A percentile compares a stretch with the other conserved stretches of the same genome.
Conservation (phyloP, 2,797 vertebrate species). For the Oryzias dopingdopingensis region DNA sequence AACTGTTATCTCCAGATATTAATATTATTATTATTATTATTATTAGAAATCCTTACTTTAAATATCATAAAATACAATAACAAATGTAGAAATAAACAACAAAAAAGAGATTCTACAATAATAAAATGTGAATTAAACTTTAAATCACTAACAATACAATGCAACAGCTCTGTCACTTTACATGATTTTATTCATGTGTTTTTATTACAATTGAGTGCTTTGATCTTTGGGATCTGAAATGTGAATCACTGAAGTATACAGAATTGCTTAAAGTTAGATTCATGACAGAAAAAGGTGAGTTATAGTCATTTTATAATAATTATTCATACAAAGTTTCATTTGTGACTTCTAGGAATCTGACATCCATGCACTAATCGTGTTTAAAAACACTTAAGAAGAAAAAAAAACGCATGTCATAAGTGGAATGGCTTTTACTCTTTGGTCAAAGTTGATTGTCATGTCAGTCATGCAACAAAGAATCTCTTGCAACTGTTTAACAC, state of each 20-base stretch:
- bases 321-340: background rate
- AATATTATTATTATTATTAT: too few species aligned
- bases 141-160: background rate
- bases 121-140: too few species aligned
- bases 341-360: background rate
- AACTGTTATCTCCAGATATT: too few species aligned
- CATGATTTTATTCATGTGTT: background rate
- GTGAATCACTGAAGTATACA: background rate
- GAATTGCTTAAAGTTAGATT: background rate
- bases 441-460: constrained; percentile 63
- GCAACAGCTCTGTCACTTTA: background rate
- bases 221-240: background rate
- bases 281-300: background rate
- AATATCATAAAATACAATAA: too few species aligned
- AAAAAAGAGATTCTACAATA: too few species aligned
- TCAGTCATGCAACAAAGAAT: constrained; percentile 67
- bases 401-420: constrained; percentile 25
- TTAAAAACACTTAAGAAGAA: constrained; percentile 12
- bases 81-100: too few species aligned
- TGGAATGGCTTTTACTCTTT: constrained; percentile 70
- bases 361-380: constrained; percentile 22
- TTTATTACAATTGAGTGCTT: background rate
- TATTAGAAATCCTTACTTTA: too few species aligned
- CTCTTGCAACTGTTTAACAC: constrained; percentile 45
- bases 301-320: constrained; percentile 1